These are phyloP conservation scores for Helleia helle DNA, from an alignment of 2,888 invertebrate species.

Conservation along the genomic window DNA sequence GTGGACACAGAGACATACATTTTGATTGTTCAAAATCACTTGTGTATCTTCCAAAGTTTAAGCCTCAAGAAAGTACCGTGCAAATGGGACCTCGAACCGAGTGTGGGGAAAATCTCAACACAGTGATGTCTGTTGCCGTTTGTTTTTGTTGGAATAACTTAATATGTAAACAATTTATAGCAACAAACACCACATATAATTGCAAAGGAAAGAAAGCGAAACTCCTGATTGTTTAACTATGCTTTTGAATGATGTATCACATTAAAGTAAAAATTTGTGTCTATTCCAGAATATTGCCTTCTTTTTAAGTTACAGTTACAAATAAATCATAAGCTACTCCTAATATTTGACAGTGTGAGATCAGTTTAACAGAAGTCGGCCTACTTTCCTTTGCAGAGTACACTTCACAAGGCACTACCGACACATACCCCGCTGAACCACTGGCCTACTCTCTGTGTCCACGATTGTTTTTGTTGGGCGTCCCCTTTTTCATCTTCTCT, in stretches of 20 bases:
- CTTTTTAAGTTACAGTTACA: too few relatives aligned
- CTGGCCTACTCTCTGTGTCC: constrained; percentile 81
- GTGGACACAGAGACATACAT: constrained; percentile 63
- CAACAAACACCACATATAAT: constrained; percentile 46
- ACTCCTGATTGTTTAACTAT: too few relatives aligned
- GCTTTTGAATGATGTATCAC: too few relatives aligned
- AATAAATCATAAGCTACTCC: too few relatives aligned
- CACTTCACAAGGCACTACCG: constrained; percentile 60
- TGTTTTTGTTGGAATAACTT: neutral
- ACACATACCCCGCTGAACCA: constrained; percentile 82
- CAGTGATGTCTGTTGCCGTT: constrained; percentile 55
- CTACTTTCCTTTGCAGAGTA: constrained; percentile 11
- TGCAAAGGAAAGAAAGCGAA: constrained; percentile 7
- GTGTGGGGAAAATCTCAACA: constrained; percentile 54
- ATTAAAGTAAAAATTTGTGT: too few relatives aligned
- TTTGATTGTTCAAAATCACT: constrained; percentile 23
- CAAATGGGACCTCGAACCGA: constrained; percentile 64
- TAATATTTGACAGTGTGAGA: too few relatives aligned
- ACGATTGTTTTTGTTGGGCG: constrained; percentile 74
- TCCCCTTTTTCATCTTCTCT: constrained; percentile 60
- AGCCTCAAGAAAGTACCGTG: constrained; percentile 49
- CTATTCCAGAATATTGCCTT: too few relatives aligned
- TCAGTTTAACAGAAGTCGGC: too few relatives aligned
- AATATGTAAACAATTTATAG: neutral
- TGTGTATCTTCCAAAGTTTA: constrained; percentile 36